Evolutionary conservation across 2,113 vertebrate genomes (phyloP).

Genomic region (Centrocercus urophasianus): DNA sequence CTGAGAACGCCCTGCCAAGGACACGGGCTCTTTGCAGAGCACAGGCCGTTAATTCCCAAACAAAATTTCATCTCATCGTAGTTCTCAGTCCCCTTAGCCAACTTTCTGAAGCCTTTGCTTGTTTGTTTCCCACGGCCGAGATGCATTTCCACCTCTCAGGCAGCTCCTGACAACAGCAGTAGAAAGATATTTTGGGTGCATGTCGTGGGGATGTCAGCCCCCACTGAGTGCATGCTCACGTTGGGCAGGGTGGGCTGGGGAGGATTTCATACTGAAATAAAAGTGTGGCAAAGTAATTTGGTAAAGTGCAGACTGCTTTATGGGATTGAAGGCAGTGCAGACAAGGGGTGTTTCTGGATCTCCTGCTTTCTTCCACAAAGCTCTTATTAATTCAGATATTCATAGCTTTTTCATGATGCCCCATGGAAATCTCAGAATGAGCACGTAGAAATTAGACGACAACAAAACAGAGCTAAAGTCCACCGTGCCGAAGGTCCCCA

Average conservation of each 20-base stretch:
- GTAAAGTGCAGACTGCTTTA: neutral
- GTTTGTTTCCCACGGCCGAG: neutral
- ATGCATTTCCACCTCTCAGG: neutral
- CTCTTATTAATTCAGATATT: neutral
- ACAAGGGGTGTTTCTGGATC: neutral
- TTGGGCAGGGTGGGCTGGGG: neutral
- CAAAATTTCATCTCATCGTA: conserved; percentile 56
- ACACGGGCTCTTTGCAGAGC: conserved; percentile 78
- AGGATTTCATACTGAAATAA: neutral
- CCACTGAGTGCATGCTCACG: neutral
- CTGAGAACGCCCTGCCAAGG: conserved; percentile 77
- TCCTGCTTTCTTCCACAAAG: neutral
- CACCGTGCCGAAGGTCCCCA: neutral
- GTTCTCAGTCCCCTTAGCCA: conserved; percentile 12
- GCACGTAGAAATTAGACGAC: neutral
- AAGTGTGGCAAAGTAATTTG: neutral
- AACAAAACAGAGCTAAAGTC: neutral
- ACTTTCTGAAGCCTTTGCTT: neutral
- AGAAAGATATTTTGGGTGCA: neutral
- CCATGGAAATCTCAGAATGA: neutral
- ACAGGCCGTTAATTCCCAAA: conserved; percentile 75
- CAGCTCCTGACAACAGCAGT: neutral
- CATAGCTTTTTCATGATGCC: neutral
- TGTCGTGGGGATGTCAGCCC: neutral
- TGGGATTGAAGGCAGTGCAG: neutral